Evolutionary conservation across 2,888 invertebrate genomes (phyloP), one percentile per base, ranked within the genome.

Genomic region (Drosophila atroscutellata): DNA sequence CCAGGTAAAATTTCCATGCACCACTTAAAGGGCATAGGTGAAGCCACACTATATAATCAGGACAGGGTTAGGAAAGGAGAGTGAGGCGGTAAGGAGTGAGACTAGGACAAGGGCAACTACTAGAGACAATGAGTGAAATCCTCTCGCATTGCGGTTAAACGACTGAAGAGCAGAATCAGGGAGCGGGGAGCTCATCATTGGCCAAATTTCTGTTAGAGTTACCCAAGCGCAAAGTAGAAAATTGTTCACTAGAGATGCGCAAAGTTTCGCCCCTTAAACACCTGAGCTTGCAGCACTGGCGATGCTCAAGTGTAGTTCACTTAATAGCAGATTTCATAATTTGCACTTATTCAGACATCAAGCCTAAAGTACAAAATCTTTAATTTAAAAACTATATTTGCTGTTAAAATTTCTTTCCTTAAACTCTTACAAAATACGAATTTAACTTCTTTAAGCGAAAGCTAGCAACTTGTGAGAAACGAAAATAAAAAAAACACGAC

Each of bases 101-200:
- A 50, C 57, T 57, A n/a, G 28, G 32, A 47, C 68, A 59, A 77
- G 67, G 67, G 61, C 75, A 65, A 65, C 42, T 20, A 34, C 26
- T 39, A 13, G 42, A 65, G 37, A 64, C 60, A 63, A 62, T 37
- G 55, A 67, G 47, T 67, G 50, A 69, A 64, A 64, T 51, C 51
- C 76, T 54, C 68, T 80, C 66, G 78, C 70, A 84, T 47, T 86
- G 75, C 71, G 80, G 82, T 72, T 60, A 70, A 83, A 58, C 51
- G 63, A 69, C 56, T 59, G 65, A 71, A 47, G 37, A 58, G 49
- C 49, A 54, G 24, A 45, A 34, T 37, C 28, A 52, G 51, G 47
- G 20, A 36, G 18, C 45, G 45, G 4, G 8, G 24, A 28, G 20
- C 55, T 11, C 37, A 62, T 37, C 54, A 11, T 18, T 20, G 61